Evolutionary conservation across 2,113 vertebrate species (phyloP).

Genomic region (Dunckerocampus dactyliophorus): DNA sequence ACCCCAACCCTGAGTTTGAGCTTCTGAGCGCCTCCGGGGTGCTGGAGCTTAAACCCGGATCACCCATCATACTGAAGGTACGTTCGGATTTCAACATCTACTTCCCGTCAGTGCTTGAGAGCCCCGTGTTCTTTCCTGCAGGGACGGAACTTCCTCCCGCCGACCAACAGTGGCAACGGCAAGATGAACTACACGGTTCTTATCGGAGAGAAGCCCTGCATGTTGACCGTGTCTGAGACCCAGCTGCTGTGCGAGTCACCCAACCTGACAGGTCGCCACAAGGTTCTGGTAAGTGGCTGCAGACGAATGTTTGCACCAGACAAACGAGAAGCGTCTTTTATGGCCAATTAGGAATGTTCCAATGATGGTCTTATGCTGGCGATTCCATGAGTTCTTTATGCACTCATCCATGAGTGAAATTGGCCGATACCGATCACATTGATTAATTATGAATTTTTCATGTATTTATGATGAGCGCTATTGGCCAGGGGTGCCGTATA

Average conservation of each 20-base stretch:
- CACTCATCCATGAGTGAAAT: too few species aligned
- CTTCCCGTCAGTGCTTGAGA: not conserved
- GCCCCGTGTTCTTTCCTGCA: conserved; percentile 43
- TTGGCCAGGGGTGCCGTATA: too few species aligned
- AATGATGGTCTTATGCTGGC: too few species aligned
- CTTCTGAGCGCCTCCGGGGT: conserved; percentile 84
- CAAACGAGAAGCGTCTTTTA: conserved; percentile 61
- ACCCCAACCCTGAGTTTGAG: conserved; percentile 93
- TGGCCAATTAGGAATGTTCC: conserved; percentile 50
- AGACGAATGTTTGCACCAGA: conserved; percentile 34
- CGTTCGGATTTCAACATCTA: not conserved
- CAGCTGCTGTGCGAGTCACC: conserved; percentile 95
- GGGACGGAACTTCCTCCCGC: conserved; percentile 93
- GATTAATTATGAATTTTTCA: too few species aligned
- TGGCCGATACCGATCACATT: too few species aligned
- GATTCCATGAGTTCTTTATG: too few species aligned
- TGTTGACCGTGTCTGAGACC: conserved; percentile 90
- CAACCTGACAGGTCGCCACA: conserved; percentile 91
- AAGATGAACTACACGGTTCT: conserved; percentile 95
- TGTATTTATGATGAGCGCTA: too few species aligned
- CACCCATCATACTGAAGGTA: conserved; percentile 97
- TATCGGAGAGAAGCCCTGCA: conserved; percentile 91
- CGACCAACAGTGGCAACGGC: conserved; percentile 85
- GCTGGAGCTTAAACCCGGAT: conserved; percentile 94
- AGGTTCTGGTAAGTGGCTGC: conserved; percentile 86